These are phyloP conservation scores for Strix uralensis DNA, from an alignment of 2,113 vertebrate species.

Conservation along the genomic window DNA sequence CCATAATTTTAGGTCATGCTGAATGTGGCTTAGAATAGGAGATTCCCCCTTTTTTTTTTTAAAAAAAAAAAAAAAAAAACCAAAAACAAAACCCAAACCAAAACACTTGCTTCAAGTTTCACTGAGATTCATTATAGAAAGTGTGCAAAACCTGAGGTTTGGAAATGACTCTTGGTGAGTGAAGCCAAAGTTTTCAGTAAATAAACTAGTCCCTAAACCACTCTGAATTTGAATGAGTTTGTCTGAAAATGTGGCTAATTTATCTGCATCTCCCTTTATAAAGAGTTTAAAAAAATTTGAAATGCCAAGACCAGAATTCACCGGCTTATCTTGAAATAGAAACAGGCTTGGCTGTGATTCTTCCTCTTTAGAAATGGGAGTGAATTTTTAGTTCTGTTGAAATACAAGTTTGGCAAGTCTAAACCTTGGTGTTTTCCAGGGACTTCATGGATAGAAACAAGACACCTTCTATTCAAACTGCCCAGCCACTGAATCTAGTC, in stretches of 20 bases:
- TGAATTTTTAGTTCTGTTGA: neutral
- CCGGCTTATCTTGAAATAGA: neutral
- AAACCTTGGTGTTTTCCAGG: neutral
- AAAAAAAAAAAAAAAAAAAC: no score
- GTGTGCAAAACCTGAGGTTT: neutral
- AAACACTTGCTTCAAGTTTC: no score
- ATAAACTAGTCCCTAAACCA: neutral
- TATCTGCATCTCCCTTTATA: neutral
- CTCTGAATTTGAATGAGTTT: neutral
- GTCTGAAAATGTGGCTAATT: neutral
- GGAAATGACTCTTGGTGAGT: neutral
- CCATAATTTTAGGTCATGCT: neutral
- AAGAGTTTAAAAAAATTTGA: neutral
- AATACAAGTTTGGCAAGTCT: neutral
- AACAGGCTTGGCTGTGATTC: neutral
- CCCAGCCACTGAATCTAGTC: neutral
- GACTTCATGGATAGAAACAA: neutral
- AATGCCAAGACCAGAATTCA: neutral
- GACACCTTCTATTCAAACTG: neutral
- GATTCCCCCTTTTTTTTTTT: neutral
- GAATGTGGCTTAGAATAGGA: neutral
- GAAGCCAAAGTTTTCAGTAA: neutral
- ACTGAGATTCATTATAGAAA: neutral
- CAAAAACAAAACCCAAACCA: no score
- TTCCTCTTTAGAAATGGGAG: neutral